phyloP scores from a whole-genome alignment of 1,140 invertebrate genomes.

The Drosophila ficusphila region DNA sequence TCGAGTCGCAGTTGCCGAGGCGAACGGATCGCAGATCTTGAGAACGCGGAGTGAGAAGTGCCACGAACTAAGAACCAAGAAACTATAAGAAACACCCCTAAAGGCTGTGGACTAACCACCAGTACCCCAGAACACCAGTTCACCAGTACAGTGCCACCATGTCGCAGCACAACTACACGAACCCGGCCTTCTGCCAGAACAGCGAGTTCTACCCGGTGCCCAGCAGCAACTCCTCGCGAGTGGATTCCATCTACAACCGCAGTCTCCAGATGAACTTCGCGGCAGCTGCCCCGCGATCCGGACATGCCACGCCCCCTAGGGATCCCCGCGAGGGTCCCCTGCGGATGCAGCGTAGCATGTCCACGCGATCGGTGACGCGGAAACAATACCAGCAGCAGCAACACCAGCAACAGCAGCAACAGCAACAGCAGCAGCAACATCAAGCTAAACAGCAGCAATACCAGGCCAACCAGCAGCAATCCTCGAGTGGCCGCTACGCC shows the following conservation, averaged over 20 bases:
- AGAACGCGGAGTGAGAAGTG: neutral
- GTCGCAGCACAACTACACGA: conserved; percentile 87
- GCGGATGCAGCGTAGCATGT: conserved; percentile 83
- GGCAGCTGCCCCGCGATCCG: conserved; percentile 66
- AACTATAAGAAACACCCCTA: conserved; percentile 16
- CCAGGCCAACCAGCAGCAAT: conserved; percentile 40
- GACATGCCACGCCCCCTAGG: conserved; percentile 48
- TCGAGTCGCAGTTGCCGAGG: conserved; percentile 61
- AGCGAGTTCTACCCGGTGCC: conserved; percentile 87
- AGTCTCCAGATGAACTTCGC: conserved; percentile 72
- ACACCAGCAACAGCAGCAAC: conserved; percentile 37
- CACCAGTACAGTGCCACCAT: conserved; percentile 67
- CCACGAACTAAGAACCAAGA: neutral
- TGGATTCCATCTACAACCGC: conserved; percentile 78
- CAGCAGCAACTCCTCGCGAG: conserved; percentile 20
- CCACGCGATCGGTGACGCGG: conserved; percentile 77
- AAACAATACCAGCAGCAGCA: conserved; percentile 58
- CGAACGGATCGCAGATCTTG: conserved; percentile 26
- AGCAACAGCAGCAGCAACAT: conserved; percentile 46
- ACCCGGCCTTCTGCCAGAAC: conserved; percentile 90
- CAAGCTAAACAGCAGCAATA: conserved; percentile 23
- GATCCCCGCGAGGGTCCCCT: conserved; percentile 78
- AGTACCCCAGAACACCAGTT: too few relatives aligned
- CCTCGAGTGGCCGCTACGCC: conserved; percentile 83
- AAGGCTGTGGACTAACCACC: neutral